Conservation (phyloP, 2,888 invertebrate species). For the Pharmacophagus antenor region DNA sequence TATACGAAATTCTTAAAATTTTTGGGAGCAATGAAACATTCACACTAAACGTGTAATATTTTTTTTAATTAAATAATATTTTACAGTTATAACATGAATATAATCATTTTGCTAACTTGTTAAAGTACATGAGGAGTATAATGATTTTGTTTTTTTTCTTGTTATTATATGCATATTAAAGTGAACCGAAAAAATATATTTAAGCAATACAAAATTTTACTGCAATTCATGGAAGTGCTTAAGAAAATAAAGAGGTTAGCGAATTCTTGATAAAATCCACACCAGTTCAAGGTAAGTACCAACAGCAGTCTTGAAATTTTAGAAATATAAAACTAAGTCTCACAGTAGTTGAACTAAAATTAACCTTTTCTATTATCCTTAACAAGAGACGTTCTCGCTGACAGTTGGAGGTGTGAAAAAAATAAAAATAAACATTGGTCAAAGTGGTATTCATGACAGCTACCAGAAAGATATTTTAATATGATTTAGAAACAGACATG, state of each 20-base stretch:
- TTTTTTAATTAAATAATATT: too few relatives aligned
- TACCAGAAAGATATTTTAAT: constrained; percentile 47
- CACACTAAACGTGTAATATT: too few relatives aligned
- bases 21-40: too few relatives aligned
- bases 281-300: neutral
- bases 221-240: too few relatives aligned
- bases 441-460: constrained; percentile 63
- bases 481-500: constrained; percentile 21
- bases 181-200: too few relatives aligned
- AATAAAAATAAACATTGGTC: constrained; percentile 59
- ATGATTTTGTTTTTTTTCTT: too few relatives aligned
- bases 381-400: constrained; percentile 49
- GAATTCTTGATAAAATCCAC: neutral
- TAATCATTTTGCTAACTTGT: too few relatives aligned
- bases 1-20: too few relatives aligned
- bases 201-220: too few relatives aligned
- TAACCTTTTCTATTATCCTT: constrained; percentile 27
- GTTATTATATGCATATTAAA: too few relatives aligned
- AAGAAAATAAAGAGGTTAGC: neutral
- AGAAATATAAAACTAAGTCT: neutral
- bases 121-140: too few relatives aligned
- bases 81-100: too few relatives aligned
- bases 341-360: constrained; percentile 44
- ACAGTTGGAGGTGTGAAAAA: constrained; percentile 39
- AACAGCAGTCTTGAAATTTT: neutral